Evolutionary conservation across 2,113 vertebrate genomes (phyloP).

Genomic region (Bagarius yarrelli): DNA sequence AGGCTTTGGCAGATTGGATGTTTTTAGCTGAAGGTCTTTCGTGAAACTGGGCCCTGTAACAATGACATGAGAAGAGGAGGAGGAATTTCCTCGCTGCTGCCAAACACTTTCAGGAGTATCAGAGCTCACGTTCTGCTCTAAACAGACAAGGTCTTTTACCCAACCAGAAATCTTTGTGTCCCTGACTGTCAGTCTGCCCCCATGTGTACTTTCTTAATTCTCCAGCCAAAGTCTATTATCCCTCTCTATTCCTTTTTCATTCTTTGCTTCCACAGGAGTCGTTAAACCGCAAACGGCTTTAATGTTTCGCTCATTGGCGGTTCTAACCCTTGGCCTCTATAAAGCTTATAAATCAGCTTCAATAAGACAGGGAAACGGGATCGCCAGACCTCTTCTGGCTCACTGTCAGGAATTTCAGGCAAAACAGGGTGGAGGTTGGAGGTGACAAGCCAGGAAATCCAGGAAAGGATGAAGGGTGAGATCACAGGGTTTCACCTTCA

Average conservation of each 20-base stretch:
- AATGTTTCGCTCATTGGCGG: slow-evolving; percentile 5
- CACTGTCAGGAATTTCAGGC: slow-evolving; percentile 18
- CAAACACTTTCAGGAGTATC: slow-evolving; percentile 39
- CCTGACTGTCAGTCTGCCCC: slow-evolving; percentile 26
- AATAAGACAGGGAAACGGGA: neutral
- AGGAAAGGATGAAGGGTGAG: slow-evolving; percentile 52
- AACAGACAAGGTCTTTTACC: slow-evolving; percentile 7
- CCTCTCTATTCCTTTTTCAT: neutral
- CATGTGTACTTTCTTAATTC: slow-evolving; percentile 9
- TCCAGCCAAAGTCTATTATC: neutral
- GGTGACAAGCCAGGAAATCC: slow-evolving; percentile 42
- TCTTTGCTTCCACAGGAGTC: neutral
- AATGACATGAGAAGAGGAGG: slow-evolving; percentile 38
- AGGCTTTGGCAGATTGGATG: slow-evolving; percentile 30
- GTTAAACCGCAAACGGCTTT: neutral
- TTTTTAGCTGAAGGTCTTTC: slow-evolving; percentile 34
- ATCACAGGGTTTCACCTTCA: slow-evolving; percentile 55
- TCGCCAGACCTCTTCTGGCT: neutral
- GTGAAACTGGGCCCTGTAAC: slow-evolving; percentile 25
- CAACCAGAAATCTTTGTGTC: neutral
- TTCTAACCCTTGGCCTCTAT: slow-evolving; percentile 7
- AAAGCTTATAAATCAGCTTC: slow-evolving; percentile 23
- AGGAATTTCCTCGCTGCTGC: slow-evolving; percentile 27
- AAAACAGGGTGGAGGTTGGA: neutral
- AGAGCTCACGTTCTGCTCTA: slow-evolving; percentile 31